Percentiles rank a stretch among this genome's conserved stretches.
Conservation (phyloP, 2,888 invertebrate genomes). For the Nymphalis c-album region DNA sequence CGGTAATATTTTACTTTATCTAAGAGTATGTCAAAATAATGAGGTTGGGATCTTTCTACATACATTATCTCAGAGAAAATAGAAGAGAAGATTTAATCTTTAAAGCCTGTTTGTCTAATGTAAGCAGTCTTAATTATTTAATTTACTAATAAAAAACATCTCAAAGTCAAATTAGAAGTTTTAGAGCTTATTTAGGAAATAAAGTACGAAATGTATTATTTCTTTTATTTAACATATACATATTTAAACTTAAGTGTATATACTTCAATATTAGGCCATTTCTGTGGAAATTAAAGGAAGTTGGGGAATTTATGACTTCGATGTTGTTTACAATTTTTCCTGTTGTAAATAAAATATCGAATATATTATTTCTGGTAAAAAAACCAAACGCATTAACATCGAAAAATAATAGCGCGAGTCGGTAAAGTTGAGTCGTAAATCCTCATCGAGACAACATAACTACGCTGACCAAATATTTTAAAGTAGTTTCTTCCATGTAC, state of each 20-base stretch:
- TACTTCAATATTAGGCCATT: background rate
- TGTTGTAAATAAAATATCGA: slow-evolving; percentile 14
- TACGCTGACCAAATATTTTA: slow-evolving; percentile 27
- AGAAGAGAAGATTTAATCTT: too few relatives aligned
- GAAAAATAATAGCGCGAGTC: slow-evolving; percentile 27
- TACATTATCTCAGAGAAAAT: too few relatives aligned
- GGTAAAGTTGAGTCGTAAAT: slow-evolving; percentile 31
- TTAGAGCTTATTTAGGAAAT: too few relatives aligned
- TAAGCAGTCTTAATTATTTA: too few relatives aligned
- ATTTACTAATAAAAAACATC: too few relatives aligned
- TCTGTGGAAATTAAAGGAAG: slow-evolving; percentile 5
- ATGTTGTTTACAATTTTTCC: slow-evolving; percentile 2
- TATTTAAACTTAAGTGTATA: background rate
- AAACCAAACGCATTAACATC: slow-evolving; percentile 18
- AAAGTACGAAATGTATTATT: background rate
- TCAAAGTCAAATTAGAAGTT: too few relatives aligned
- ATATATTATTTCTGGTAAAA: slow-evolving; percentile 18
- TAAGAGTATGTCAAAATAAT: slow-evolving; percentile 7
- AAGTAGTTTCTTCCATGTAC: slow-evolving; percentile 13
- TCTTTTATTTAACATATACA: background rate
- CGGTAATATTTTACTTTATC: slow-evolving; percentile 10
- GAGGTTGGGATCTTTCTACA: background rate
- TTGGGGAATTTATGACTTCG: slow-evolving; percentile 1
- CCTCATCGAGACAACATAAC: slow-evolving; percentile 28
- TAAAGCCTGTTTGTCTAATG: too few relatives aligned